Conservation (phyloP, 2,888 invertebrate genomes). For the Habroteleia sp. region DNA sequence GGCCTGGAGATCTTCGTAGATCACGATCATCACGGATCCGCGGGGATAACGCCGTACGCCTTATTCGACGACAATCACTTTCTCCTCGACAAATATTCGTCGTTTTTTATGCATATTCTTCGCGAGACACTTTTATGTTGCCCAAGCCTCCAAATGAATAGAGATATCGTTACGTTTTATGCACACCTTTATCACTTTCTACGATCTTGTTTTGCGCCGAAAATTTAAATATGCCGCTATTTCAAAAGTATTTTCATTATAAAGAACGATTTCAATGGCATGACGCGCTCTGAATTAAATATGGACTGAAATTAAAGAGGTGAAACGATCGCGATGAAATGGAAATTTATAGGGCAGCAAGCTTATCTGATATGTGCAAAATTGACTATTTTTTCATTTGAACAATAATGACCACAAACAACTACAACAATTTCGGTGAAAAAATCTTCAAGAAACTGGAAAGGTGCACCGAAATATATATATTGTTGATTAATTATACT, state of each 20-base stretch:
- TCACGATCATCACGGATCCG: conserved; percentile 74
- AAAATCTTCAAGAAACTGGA: too few relatives aligned
- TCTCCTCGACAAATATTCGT: conserved; percentile 68
- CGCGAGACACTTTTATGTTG: conserved; percentile 33
- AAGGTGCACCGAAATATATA: too few relatives aligned
- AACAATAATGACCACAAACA: too few relatives aligned
- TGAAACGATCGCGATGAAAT: background rate
- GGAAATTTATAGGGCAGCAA: too few relatives aligned
- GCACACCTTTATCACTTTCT: conserved; percentile 15
- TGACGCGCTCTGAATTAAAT: background rate
- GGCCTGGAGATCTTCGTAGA: conserved; percentile 71
- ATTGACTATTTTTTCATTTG: too few relatives aligned
- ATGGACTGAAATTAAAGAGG: background rate
- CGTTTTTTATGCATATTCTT: conserved; percentile 52
- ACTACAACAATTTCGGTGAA: too few relatives aligned
- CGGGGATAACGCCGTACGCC: conserved; percentile 59
- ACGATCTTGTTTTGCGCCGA: conserved; percentile 21
- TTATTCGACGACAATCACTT: conserved; percentile 71
- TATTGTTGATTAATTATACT: too few relatives aligned
- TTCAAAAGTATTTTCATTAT: background rate
- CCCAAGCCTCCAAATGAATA: conserved; percentile 31
- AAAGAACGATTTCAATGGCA: conserved; percentile 11
- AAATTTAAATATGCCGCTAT: conserved; percentile 3
- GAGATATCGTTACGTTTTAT: conserved; percentile 25
- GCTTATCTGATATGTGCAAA: too few relatives aligned